Conservation (phyloP, 2,113 vertebrate species). For the Clinocottus analis region DNA sequence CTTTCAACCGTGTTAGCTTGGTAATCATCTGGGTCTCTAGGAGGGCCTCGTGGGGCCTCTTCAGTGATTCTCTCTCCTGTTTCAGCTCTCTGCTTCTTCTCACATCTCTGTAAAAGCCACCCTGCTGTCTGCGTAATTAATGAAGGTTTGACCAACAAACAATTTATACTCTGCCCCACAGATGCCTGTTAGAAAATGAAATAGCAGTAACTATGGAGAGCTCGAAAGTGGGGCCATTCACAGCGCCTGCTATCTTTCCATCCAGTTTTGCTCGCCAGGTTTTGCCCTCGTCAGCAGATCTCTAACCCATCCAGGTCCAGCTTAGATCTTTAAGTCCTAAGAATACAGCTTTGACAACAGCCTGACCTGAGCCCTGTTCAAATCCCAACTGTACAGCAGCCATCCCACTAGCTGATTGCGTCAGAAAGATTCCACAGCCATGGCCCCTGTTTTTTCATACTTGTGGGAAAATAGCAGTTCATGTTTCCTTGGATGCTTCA, state of each 20-base stretch:
- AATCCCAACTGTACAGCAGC: conserved; percentile 69
- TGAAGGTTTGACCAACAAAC: conserved; percentile 80
- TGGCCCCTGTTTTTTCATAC: conserved; percentile 85
- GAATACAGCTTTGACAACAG: conserved; percentile 71
- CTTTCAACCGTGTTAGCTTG: conserved; percentile 77
- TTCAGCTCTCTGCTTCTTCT: conserved; percentile 67
- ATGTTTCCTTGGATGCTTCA: conserved; percentile 90
- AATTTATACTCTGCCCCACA: conserved; percentile 75
- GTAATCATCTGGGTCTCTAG: conserved; percentile 77
- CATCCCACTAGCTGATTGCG: conserved; percentile 76
- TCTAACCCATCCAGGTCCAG: conserved; percentile 43
- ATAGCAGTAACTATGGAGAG: conserved; percentile 46
- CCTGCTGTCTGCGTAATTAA: conserved; percentile 73
- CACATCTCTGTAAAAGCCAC: conserved; percentile 74
- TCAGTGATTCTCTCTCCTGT: conserved; percentile 67
- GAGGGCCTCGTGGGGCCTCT: conserved; percentile 67
- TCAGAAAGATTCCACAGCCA: conserved; percentile 83
- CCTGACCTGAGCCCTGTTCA: conserved; percentile 70
- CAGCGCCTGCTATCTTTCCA: conserved; percentile 50
- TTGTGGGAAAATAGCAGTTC: conserved; percentile 94
- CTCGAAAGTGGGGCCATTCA: conserved; percentile 59
- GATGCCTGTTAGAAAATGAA: conserved; percentile 72
- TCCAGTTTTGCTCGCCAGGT: conserved; percentile 49
- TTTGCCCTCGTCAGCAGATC: conserved; percentile 63
- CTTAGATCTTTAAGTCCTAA: conserved; percentile 68